Base-by-base conservation (phyloP, 2,113 vertebrate species). In the Macaca nemestrina region DNA sequence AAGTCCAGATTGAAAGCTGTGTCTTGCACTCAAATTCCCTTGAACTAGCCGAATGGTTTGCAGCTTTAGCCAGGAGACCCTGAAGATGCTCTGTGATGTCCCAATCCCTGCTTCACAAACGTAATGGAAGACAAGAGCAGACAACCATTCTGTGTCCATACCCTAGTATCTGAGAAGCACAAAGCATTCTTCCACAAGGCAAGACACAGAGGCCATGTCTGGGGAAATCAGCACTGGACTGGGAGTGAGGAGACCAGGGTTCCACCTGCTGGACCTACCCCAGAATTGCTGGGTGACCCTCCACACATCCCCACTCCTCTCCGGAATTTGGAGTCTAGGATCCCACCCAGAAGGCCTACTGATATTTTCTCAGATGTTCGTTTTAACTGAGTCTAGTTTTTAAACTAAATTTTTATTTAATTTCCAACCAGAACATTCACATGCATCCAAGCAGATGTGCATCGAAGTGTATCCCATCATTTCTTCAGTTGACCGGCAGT, bases 1-100 rank as follows among this genome's bases (percentile, higher is more conserved):
- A 68, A 97, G 98, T 94, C 98, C 98, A 70, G 98, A 98, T 10
- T 98, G 94, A 98, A 90, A 93, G 68, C n/a, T 8, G 5, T 4
- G 57, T 57, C 45, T 57, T 12, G 8, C 9, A n/a, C 64, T 87
- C 59, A 27, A 35, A 55, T 14, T 45, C 48, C 55, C 30, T 35
- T 5, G 13, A 70, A 78, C 11, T 27, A 11, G 38, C 35, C n/a
- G 10, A 40, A 17, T 1, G 3, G 23, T n/a, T 4, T 11, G 6
- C 17, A 30, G 16, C 59, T 55, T 82, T 48, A 22, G 20, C 76
- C 68, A 12, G 38, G 32, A 85, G 23, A 55, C 27, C 38, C 50
- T 32, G 64, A 89, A 59, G 75, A 87, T 14, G 81, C 81, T 67
- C 25, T 38, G 0, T 25, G 6, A 68, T 43, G 2, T 18, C 76